Conservation (phyloP, 2,797 vertebrate genomes). For the Brotula barbata region DNA sequence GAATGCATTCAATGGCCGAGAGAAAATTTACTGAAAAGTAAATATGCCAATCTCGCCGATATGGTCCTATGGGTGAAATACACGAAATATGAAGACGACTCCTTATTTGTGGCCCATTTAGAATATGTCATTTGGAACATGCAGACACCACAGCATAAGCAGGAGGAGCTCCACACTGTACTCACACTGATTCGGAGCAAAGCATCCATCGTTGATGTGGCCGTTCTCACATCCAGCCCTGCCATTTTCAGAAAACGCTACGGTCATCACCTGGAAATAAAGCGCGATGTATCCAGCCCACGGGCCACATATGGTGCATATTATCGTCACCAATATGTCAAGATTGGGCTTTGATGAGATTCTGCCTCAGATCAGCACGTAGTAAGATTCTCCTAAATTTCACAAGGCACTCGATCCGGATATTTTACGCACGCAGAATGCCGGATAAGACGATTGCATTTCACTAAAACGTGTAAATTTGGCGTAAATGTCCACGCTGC, state of each 20-base stretch:
- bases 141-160: background rate
- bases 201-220: slow-evolving; percentile 88
- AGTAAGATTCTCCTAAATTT: slow-evolving; percentile 3
- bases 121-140: background rate
- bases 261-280: slow-evolving; percentile 57
- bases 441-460: too few relatives aligned
- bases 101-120: background rate
- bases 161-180: slow-evolving; percentile 29
- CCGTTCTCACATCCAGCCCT: slow-evolving; percentile 83
- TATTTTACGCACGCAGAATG: slow-evolving; percentile 26
- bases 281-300: slow-evolving; percentile 25
- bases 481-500: slow-evolving; percentile 15
- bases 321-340: slow-evolving; percentile 7
- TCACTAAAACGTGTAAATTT: background rate
- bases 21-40: too few relatives aligned
- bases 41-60: slow-evolving; percentile 1
- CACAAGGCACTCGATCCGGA: slow-evolving; percentile 3
- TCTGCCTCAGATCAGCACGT: background rate
- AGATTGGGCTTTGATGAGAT: background rate
- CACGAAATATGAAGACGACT: slow-evolving; percentile 18
- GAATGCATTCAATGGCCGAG: too few relatives aligned
- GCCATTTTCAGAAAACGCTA: slow-evolving; percentile 75
- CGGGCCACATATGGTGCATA: slow-evolving; percentile 6
- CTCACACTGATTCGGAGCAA: slow-evolving; percentile 89
- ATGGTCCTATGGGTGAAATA: background rate